These are phyloP conservation scores for Apis florea DNA, from an alignment of 1,140 invertebrate genomes.

Conservation along the genomic window DNA sequence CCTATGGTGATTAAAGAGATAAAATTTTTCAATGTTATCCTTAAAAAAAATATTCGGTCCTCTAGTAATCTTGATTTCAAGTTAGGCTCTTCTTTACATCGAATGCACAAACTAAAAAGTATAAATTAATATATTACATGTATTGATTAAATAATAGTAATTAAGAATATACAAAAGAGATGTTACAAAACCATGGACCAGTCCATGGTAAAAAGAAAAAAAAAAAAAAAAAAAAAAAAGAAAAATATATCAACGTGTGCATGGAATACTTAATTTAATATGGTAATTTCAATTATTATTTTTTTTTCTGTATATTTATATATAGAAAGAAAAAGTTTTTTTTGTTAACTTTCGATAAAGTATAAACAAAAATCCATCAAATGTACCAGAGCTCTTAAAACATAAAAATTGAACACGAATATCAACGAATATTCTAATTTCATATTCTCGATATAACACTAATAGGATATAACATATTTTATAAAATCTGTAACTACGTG, in stretches of 20 bases:
- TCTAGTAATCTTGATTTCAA: constrained; percentile 66
- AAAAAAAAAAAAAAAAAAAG: constrained; percentile 15
- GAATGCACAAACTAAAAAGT: constrained; percentile 46
- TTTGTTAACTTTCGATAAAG: not conserved
- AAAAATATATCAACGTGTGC: constrained; percentile 33
- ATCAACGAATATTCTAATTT: constrained; percentile 39
- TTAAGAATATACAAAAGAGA: constrained; percentile 64
- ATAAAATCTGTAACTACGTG: constrained; percentile 30
- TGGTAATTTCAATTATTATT: constrained; percentile 6
- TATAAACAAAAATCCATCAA: not conserved
- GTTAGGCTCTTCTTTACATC: constrained; percentile 45
- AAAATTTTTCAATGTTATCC: not conserved
- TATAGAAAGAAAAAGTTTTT: not conserved
- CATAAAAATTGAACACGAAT: constrained; percentile 32
- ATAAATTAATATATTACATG: constrained; percentile 68
- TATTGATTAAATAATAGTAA: constrained; percentile 55
- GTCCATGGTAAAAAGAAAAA: constrained; percentile 55
- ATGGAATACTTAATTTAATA: constrained; percentile 32
- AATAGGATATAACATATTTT: constrained; percentile 26
- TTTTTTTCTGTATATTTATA: not conserved
- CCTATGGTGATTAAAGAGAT: not conserved
- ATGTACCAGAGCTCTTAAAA: constrained; percentile 30
- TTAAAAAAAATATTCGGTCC: constrained; percentile 19
- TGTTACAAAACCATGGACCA: constrained; percentile 59
- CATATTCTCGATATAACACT: constrained; percentile 4